Conservation (phyloP, 2,888 invertebrate species). For the Boloria euphrosyne region DNA sequence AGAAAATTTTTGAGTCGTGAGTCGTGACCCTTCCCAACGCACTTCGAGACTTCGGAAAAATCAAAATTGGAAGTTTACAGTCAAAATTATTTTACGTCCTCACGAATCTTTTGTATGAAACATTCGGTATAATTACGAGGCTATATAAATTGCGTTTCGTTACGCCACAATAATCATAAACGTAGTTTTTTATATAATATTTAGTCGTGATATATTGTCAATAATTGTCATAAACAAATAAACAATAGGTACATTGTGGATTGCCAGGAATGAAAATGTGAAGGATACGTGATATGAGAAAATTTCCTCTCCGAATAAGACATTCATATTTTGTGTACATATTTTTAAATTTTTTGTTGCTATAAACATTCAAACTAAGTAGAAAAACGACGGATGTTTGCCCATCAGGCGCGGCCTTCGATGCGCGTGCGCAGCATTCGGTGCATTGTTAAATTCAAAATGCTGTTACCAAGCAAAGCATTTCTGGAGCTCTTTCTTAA, state of each 20-base stretch:
- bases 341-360: conserved; percentile 53
- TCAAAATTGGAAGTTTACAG: background rate
- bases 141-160: conserved; percentile 3
- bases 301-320: conserved; percentile 38
- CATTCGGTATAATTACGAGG: conserved; percentile 21
- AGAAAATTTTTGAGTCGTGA: conserved; percentile 9
- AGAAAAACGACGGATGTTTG: conserved; percentile 57
- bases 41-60: background rate
- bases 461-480: conserved; percentile 16
- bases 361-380: conserved; percentile 64
- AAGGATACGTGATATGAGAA: too few relatives aligned
- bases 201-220: background rate
- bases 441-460: conserved; percentile 42
- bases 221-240: background rate
- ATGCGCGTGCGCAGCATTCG: conserved; percentile 65
- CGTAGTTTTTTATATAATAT: background rate
- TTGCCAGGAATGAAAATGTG: too few relatives aligned
- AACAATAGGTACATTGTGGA: background rate
- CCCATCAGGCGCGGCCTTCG: conserved; percentile 59
- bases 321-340: conserved; percentile 50
- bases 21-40: conserved; percentile 11
- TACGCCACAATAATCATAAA: background rate
- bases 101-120: conserved; percentile 34
- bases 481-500: conserved; percentile 4
- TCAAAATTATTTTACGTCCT: conserved; percentile 5